Conservation (phyloP, 2,113 vertebrate species). For the Plecotus auritus region DNA sequence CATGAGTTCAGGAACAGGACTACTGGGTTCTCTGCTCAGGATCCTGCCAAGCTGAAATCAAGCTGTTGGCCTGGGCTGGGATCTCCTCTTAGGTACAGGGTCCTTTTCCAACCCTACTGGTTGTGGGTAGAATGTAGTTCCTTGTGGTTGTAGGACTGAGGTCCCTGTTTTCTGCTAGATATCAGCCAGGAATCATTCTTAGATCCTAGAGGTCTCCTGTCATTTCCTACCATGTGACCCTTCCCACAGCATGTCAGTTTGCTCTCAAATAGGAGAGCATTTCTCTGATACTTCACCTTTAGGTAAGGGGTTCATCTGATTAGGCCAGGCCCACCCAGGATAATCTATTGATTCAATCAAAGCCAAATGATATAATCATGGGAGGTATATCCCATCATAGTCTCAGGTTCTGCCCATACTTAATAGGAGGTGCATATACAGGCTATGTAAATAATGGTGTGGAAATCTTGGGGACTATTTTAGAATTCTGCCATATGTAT, state of each 20-base stretch:
- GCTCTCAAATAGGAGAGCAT: neutral
- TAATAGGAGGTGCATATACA: neutral
- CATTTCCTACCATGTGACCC: neutral
- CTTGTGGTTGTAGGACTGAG: neutral
- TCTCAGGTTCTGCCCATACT: neutral
- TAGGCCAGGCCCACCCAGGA: neutral
- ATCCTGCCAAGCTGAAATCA: neutral
- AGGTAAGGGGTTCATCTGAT: neutral
- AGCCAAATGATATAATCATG: neutral
- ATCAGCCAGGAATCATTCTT: neutral
- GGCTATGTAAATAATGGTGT: neutral
- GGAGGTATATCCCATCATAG: neutral
- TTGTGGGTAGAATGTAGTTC: neutral
- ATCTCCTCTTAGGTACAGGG: neutral
- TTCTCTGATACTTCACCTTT: neutral
- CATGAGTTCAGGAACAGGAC: neutral
- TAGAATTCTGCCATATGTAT: neutral
- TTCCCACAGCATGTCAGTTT: neutral
- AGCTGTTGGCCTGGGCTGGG: rapidly evolving
- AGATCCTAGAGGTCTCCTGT: neutral
- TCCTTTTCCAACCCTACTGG: neutral
- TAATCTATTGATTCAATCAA: neutral
- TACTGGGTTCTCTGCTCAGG: neutral
- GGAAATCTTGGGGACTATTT: neutral
- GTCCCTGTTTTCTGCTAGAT: neutral